Conservation (phyloP, 2,797 vertebrate genomes). For the Threskiornis aethiopicus region DNA sequence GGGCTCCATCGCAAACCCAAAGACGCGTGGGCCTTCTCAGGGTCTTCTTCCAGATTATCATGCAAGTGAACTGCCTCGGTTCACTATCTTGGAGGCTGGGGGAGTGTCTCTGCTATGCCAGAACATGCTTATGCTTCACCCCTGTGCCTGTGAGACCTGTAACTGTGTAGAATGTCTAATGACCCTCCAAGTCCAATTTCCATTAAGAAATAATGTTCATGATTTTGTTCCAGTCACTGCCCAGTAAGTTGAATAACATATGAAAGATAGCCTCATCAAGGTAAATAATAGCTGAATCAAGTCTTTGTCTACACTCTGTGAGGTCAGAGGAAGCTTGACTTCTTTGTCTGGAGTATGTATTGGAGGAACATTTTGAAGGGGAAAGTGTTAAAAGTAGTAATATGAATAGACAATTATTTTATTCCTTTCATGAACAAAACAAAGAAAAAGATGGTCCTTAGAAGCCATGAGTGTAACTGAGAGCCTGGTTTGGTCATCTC, state of each 20-base stretch:
- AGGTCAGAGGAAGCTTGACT: not conserved
- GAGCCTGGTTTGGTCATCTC: not conserved
- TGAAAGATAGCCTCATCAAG: not conserved
- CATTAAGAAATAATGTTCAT: not conserved
- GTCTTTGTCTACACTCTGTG: not conserved
- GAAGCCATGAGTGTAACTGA: not conserved
- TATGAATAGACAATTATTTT: not conserved
- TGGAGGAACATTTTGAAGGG: not conserved
- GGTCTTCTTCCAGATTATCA: not conserved
- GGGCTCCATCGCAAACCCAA: not conserved
- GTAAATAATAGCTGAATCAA: not conserved
- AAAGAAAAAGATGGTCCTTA: not conserved
- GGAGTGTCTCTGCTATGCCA: not conserved
- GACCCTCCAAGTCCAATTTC: not conserved
- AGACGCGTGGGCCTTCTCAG: not conserved
- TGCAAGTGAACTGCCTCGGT: not conserved
- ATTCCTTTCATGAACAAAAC: not conserved
- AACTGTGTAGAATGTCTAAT: not conserved
- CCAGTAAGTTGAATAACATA: not conserved
- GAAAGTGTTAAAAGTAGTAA: not conserved
- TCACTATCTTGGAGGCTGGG: not conserved
- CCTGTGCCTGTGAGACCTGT: not conserved
- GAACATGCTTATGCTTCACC: not conserved
- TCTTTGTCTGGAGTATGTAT: not conserved
- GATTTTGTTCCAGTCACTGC: conserved; percentile 24